These are phyloP conservation scores for Gallinago undulata DNA, from an alignment of 2,113 vertebrate species.

Conservation along the genomic window DNA sequence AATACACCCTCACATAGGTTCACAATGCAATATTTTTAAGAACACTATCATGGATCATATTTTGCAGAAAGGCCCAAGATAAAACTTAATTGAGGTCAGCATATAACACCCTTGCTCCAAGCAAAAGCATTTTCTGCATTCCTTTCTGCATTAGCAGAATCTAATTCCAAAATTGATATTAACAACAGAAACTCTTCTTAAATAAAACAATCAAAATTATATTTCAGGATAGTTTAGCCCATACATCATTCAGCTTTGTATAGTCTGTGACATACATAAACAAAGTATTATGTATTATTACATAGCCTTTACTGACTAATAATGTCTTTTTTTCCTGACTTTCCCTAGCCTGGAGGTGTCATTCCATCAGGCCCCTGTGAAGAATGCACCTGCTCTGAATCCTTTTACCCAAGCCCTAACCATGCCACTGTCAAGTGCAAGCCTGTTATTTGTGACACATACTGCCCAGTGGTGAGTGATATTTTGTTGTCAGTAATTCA, in stretches of 20 bases:
- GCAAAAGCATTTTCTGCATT: background rate
- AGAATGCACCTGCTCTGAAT: conserved; percentile 62
- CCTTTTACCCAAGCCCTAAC: background rate
- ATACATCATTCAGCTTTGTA: background rate
- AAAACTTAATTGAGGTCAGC: background rate
- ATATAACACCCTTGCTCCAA: background rate
- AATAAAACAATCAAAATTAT: background rate
- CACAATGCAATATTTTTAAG: background rate
- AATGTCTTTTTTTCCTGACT: background rate
- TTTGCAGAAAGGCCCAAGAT: background rate
- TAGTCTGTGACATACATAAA: fast-evolving
- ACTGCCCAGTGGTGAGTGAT: conserved; percentile 68
- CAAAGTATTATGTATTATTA: background rate
- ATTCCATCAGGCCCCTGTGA: conserved; percentile 67
- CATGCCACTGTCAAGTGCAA: background rate
- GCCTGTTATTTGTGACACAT: conserved; percentile 43
- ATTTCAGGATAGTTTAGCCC: background rate
- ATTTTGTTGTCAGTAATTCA: background rate
- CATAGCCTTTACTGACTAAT: background rate
- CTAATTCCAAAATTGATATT: background rate
- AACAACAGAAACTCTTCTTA: background rate
- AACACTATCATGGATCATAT: background rate
- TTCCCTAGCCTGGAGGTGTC: conserved; percentile 62
- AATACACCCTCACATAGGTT: background rate
- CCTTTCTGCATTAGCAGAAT: background rate